phyloP scores from a whole-genome alignment of 2,888 invertebrate genomes.

The Lordiphosa andalusiaca region DNA sequence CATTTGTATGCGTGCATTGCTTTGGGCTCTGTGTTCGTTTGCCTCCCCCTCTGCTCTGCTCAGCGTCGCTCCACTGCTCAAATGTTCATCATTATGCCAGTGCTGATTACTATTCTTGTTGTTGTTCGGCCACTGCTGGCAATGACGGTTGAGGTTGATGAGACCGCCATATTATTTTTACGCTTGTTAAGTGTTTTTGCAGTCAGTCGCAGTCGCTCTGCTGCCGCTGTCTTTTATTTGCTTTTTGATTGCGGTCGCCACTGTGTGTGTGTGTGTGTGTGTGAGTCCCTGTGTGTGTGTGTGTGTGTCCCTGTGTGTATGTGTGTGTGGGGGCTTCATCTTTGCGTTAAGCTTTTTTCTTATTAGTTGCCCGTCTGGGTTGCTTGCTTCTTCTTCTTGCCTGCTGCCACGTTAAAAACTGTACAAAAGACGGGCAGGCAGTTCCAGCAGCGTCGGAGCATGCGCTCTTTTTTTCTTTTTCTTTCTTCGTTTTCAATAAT shows the following conservation, averaged over 20 bases:
- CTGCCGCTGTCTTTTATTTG: conserved; percentile 47
- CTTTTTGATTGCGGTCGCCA: conserved; percentile 32
- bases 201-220: conserved; percentile 18
- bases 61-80: conserved; percentile 26
- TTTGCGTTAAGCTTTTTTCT: conserved; percentile 39
- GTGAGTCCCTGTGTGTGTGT: conserved; percentile 3
- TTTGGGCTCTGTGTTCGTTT: conserved; percentile 48
- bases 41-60: conserved; percentile 16
- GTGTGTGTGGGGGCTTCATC: conserved; percentile 31
- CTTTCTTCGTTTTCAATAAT: conserved; percentile 42
- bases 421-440: conserved; percentile 40
- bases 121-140: conserved; percentile 35
- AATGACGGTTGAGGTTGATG: conserved; percentile 26
- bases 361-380: conserved; percentile 42
- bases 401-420: conserved; percentile 48
- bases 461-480: conserved; percentile 54
- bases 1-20: conserved; percentile 38
- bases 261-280: neutral
- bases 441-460: conserved; percentile 39
- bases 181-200: conserved; percentile 52
- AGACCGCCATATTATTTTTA: conserved; percentile 64
- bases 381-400: conserved; percentile 26
- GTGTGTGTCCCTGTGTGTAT: conserved; percentile 6
- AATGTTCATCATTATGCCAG: conserved; percentile 30
- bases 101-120: conserved; percentile 38